Evolutionary conservation across 2,797 vertebrate species (phyloP).

Genomic region (Remorina albescens): DNA sequence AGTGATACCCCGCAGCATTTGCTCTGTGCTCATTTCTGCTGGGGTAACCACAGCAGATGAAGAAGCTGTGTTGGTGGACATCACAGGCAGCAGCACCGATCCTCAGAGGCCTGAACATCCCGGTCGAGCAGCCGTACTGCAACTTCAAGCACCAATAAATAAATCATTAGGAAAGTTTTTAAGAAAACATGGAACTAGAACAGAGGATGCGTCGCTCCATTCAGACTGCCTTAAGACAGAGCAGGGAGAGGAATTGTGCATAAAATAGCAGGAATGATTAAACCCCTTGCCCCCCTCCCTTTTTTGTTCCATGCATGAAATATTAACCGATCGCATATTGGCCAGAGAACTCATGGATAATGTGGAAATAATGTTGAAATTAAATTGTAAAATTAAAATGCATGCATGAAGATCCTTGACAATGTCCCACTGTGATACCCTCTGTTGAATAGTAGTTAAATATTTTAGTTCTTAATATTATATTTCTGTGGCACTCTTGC

Average conservation of each 20-base stretch:
- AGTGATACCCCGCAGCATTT: constrained; percentile 32
- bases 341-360: constrained; percentile 14
- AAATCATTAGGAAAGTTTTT: constrained; percentile 76
- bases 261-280: constrained; percentile 51
- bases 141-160: constrained; percentile 71
- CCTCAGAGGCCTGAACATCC: constrained; percentile 54
- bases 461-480: constrained; percentile 8
- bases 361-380: constrained; percentile 3
- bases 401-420: not conserved
- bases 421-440: not conserved
- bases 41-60: constrained; percentile 43
- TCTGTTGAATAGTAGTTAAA: not conserved
- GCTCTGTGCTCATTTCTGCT: constrained; percentile 37
- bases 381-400: constrained; percentile 23
- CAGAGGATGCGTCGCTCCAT: constrained; percentile 22
- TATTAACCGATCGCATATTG: constrained; percentile 55
- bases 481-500: not conserved
- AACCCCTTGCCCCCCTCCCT: not conserved
- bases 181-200: constrained; percentile 57
- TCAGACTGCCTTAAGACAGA: constrained; percentile 60
- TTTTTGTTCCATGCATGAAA: constrained; percentile 52
- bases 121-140: constrained; percentile 45
- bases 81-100: constrained; percentile 53
- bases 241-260: constrained; percentile 17
- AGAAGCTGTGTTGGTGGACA: constrained; percentile 49